These are phyloP conservation scores for Drosophila limbata DNA, from an alignment of 2,888 invertebrate genomes.

Conservation along the genomic window DNA sequence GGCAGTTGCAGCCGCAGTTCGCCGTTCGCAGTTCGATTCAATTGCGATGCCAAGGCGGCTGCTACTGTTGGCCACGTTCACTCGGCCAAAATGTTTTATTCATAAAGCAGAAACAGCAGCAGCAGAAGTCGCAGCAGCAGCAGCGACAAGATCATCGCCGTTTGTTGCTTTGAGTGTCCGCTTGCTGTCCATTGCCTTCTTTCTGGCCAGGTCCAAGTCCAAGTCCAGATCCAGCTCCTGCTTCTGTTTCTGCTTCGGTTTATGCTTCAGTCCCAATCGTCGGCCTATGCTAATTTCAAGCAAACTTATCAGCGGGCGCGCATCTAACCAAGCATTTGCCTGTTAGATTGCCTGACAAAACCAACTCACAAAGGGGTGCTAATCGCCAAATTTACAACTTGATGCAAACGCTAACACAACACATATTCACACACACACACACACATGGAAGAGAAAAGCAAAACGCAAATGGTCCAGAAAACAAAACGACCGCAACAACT, in stretches of 20 bases:
- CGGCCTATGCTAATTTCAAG: constrained; percentile 74
- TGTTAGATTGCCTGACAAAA: constrained; percentile 64
- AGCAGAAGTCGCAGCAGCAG: constrained; percentile 12
- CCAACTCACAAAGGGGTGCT: constrained; percentile 79
- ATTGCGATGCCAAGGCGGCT: constrained; percentile 57
- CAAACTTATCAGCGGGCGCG: constrained; percentile 73
- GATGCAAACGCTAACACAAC: constrained; percentile 66
- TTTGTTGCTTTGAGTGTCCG: constrained; percentile 55
- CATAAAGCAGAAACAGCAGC: constrained; percentile 63
- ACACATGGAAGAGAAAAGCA: constrained; percentile 17
- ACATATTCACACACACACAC: constrained; percentile 43
- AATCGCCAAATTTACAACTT: constrained; percentile 84
- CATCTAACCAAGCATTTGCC: constrained; percentile 71
- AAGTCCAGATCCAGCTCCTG: constrained; percentile 5
- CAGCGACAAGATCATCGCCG: constrained; percentile 71
- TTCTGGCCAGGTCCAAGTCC: constrained; percentile 27
- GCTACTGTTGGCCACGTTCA: constrained; percentile 69
- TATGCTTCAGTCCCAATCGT: constrained; percentile 16
- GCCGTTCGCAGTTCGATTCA: constrained; percentile 52
- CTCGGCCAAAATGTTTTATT: constrained; percentile 75
- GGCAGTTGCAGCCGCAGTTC: constrained; percentile 48
- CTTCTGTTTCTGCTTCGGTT: constrained; percentile 11
- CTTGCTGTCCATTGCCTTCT: constrained; percentile 29
- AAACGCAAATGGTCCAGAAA: constrained; percentile 83
- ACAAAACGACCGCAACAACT: constrained; percentile 76